Percentiles rank a stretch among this genome's conserved stretches.
These are phyloP conservation scores for Macroramphosus scolopax DNA, from an alignment of 2,797 vertebrate genomes.

Conservation along the genomic window DNA sequence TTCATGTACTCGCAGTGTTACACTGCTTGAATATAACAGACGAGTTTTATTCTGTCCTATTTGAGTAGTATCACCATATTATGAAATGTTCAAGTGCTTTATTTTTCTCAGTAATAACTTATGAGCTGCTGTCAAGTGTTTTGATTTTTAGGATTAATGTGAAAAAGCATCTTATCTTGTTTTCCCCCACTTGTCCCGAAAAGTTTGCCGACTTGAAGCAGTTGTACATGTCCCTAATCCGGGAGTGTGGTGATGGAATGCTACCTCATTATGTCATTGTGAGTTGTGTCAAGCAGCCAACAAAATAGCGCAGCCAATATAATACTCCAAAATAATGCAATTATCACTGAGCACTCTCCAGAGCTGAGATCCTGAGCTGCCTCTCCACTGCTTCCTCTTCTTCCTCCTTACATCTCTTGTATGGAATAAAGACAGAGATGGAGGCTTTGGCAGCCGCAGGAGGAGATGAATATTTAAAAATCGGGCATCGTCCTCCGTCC, in stretches of 20 bases:
- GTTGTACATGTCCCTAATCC: conserved; percentile 6
- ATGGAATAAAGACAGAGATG: conserved; percentile 43
- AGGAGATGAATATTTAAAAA: conserved; percentile 69
- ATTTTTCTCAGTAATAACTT: not conserved
- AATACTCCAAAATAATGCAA: conserved; percentile 41
- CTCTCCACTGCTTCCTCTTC: conserved; percentile 16
- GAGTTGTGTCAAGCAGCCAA: conserved; percentile 37
- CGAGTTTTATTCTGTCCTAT: no score
- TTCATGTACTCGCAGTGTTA: no score
- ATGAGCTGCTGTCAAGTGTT: not conserved
- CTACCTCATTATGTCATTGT: conserved; percentile 51
- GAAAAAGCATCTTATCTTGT: conserved; percentile 9
- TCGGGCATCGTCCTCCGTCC: conserved; percentile 50
- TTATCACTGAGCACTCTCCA: conserved; percentile 26
- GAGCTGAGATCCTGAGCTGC: conserved; percentile 12
- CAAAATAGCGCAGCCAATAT: conserved; percentile 29
- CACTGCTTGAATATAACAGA: no score
- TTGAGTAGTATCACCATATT: no score
- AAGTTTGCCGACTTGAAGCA: conserved; percentile 15
- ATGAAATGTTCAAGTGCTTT: no score
- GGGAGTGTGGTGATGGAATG: conserved; percentile 37
- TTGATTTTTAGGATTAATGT: conserved; percentile 13
- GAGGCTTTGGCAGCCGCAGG: conserved; percentile 62
- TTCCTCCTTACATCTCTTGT: conserved; percentile 29
- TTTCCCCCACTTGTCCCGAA: not conserved